Evolutionary conservation across 2,113 vertebrate species (phyloP).

Genomic region (Solea senegalensis): DNA sequence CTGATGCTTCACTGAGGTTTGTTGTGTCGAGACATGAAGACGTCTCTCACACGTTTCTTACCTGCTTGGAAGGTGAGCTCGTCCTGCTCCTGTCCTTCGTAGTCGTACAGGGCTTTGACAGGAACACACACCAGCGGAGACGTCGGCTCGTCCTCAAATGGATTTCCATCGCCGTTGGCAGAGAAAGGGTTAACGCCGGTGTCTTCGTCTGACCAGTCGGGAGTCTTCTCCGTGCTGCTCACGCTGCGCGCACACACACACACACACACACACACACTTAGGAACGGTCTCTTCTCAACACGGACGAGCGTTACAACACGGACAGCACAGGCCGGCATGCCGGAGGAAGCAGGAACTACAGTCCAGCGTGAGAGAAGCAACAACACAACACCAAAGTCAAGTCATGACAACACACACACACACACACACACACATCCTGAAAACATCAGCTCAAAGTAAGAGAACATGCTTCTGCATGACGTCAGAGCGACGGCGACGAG

Average conservation of each 20-base stretch:
- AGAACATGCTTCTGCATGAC: constrained; percentile 34
- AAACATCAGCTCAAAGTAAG: constrained; percentile 19
- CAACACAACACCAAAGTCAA: constrained; percentile 16
- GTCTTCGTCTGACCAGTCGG: constrained; percentile 94
- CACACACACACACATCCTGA: constrained; percentile 8
- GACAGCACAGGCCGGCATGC: constrained; percentile 43
- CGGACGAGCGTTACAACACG: not conserved
- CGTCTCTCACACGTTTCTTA: constrained; percentile 34
- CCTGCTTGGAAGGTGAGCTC: constrained; percentile 97
- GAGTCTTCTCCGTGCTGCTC: constrained; percentile 88
- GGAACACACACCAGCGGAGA: constrained; percentile 82
- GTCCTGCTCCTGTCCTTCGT: constrained; percentile 96
- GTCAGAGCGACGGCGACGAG: constrained; percentile 21
- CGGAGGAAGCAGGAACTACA: constrained; percentile 29
- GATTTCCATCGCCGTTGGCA: constrained; percentile 91
- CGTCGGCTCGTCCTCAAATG: constrained; percentile 90
- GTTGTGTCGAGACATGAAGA: too few species aligned
- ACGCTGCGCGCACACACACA: constrained; percentile 69
- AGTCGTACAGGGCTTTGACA: constrained; percentile 94
- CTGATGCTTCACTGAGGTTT: too few species aligned
- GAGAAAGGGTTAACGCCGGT: constrained; percentile 89
- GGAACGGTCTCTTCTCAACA: constrained; percentile 2
- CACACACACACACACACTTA: constrained; percentile 14
- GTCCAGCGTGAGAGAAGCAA: constrained; percentile 29
- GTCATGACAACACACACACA: constrained; percentile 3